Conservation (phyloP, 2,797 vertebrate genomes). For the Scyliorhinus canicula region DNA sequence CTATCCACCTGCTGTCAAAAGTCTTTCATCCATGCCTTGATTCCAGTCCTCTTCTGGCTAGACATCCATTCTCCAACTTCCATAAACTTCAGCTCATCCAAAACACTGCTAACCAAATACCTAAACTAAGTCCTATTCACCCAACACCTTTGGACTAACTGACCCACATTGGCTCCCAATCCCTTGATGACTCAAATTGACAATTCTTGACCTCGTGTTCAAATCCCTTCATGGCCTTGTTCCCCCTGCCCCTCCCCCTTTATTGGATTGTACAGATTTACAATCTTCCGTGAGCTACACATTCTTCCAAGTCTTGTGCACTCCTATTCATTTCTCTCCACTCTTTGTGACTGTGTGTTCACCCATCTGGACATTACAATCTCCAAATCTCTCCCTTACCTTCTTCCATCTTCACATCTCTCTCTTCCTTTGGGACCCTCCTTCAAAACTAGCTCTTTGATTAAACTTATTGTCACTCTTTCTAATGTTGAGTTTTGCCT, state of each 20-base stretch:
- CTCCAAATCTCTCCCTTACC: neutral
- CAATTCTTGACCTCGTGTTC: neutral
- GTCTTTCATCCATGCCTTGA: neutral
- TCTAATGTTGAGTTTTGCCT: neutral
- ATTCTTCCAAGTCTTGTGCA: neutral
- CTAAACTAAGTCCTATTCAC: too few relatives aligned
- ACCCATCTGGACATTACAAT: neutral
- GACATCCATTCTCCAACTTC: neutral
- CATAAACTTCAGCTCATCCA: neutral
- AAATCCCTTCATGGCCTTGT: neutral
- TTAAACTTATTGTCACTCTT: neutral
- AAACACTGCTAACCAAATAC: neutral
- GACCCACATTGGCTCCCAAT: neutral
- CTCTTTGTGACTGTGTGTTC: neutral
- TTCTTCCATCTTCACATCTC: neutral
- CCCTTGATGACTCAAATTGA: neutral
- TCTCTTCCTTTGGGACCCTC: neutral
- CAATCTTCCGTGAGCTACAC: neutral
- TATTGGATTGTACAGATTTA: neutral
- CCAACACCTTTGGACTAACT: neutral
- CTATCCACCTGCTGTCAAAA: neutral
- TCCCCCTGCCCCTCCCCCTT: too few relatives aligned
- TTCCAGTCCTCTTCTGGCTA: neutral
- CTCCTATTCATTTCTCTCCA: neutral
- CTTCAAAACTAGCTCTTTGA: neutral